Conservation (phyloP, 2,113 vertebrate genomes). For the Polypterus senegalus region DNA sequence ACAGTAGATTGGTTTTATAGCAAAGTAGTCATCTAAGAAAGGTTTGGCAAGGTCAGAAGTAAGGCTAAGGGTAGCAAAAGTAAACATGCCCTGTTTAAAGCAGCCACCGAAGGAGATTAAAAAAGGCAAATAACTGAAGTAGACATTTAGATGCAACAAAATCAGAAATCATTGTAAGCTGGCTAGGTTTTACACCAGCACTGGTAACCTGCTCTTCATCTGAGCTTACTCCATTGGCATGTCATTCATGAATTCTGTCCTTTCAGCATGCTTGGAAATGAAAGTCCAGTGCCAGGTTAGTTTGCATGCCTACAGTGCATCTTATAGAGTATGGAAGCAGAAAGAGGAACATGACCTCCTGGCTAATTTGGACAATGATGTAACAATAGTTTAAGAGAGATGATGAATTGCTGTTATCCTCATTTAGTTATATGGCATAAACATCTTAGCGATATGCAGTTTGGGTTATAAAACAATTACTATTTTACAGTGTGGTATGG, state of each 20-base stretch:
- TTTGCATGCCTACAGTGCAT: not conserved
- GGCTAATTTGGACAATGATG: too few species aligned
- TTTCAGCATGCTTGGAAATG: constrained; percentile 11
- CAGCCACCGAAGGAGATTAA: constrained; percentile 33
- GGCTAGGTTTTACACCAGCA: constrained; percentile 22
- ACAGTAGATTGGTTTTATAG: constrained; percentile 28
- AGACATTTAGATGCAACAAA: constrained; percentile 26
- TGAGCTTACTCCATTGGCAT: not conserved
- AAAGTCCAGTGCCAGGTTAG: constrained; percentile 4
- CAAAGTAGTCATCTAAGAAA: constrained; percentile 32
- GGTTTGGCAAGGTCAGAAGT: constrained; percentile 39
- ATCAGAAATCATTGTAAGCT: constrained; percentile 28
- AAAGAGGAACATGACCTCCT: not conserved
- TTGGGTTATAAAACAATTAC: too few species aligned
- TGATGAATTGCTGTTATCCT: too few species aligned
- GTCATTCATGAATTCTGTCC: constrained; percentile 6
- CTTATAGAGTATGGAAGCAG: not conserved
- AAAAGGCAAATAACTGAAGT: constrained; percentile 27
- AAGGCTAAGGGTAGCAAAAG: constrained; percentile 27
- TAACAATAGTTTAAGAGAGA: too few species aligned
- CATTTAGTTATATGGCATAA: too few species aligned
- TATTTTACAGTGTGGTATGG: too few species aligned
- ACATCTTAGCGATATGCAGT: too few species aligned
- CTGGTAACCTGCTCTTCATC: constrained; percentile 24
- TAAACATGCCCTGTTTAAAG: constrained; percentile 38